Evolutionary conservation across 1,140 invertebrate species (phyloP).

Genomic region (Drosophila sp.): DNA sequence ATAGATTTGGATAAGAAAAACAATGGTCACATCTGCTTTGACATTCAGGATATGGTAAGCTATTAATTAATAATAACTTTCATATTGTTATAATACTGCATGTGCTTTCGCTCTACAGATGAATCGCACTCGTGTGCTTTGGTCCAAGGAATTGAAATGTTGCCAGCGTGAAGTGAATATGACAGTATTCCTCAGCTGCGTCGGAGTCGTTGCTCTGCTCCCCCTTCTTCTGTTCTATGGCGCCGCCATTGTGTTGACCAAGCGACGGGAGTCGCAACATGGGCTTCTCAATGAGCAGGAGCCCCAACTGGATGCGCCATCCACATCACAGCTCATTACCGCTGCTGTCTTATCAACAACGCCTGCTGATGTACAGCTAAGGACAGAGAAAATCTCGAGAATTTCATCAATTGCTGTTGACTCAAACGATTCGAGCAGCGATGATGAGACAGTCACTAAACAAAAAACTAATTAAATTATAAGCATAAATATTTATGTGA

Average conservation of each 20-base stretch:
- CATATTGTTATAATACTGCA: neutral
- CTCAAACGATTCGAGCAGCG: neutral
- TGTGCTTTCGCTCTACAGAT: slow-evolving; percentile 51
- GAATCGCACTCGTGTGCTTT: slow-evolving; percentile 70
- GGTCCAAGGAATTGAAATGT: slow-evolving; percentile 73
- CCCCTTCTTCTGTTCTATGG: slow-evolving; percentile 67
- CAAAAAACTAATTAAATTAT: slow-evolving; percentile 9
- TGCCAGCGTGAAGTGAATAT: slow-evolving; percentile 67
- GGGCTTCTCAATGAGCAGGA: slow-evolving; percentile 62
- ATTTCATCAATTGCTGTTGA: neutral
- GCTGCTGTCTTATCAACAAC: slow-evolving; percentile 69
- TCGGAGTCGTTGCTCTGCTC: slow-evolving; percentile 46
- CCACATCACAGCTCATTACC: slow-evolving; percentile 55
- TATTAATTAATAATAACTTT: neutral
- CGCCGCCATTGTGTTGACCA: slow-evolving; percentile 56
- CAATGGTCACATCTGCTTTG: slow-evolving; percentile 71
- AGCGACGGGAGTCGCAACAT: slow-evolving; percentile 64
- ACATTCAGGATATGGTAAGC: slow-evolving; percentile 76
- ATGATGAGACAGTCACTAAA: neutral
- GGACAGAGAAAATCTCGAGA: slow-evolving; percentile 26
- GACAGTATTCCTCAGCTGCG: slow-evolving; percentile 45
- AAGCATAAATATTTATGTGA: neutral
- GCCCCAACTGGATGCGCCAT: slow-evolving; percentile 58
- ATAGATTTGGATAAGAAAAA: slow-evolving; percentile 55
- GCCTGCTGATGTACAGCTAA: neutral